A percentile compares a stretch with the other conserved stretches of the same genome.
phyloP scores from a whole-genome alignment of 30 jellyfish, hydroid and myxozoan species.

The Aurelia aurita complex sp. Pacific region DNA sequence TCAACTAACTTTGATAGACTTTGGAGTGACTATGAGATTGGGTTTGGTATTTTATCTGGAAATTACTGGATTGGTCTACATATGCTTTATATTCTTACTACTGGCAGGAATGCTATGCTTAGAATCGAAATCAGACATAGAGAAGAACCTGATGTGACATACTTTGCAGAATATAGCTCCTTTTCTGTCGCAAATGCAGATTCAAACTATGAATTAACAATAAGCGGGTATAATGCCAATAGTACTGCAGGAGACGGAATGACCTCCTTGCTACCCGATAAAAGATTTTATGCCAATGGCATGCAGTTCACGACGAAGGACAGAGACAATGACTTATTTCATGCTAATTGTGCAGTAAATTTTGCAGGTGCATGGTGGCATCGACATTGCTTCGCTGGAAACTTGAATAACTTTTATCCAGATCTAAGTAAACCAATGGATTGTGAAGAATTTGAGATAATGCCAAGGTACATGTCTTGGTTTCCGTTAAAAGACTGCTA shows the following conservation, averaged over 20 bases:
- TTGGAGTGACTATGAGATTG: constrained; percentile 42
- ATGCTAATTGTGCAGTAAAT: background rate
- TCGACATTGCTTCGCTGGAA: constrained; percentile 1
- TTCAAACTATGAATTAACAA: constrained; percentile 9
- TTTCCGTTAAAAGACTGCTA: too few relatives aligned
- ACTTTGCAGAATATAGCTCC: constrained; percentile 30
- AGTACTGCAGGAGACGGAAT: constrained; percentile 33
- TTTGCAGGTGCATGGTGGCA: constrained; percentile 28
- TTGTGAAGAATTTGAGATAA: too few relatives aligned
- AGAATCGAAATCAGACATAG: constrained; percentile 22
- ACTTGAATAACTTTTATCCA: background rate
- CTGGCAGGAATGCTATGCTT: constrained; percentile 20
- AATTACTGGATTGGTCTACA: constrained; percentile 46
- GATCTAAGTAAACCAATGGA: background rate
- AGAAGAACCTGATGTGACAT: background rate
- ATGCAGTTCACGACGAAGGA: constrained; percentile 7
- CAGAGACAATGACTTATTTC: background rate
- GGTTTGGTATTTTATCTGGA: constrained; percentile 24
- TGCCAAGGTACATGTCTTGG: too few relatives aligned
- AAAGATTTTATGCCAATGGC: too few relatives aligned
- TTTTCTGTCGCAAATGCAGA: constrained; percentile 35
- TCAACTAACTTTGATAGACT: constrained; percentile 25
- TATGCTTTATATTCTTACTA: constrained; percentile 15
- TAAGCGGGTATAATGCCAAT: constrained; percentile 29
- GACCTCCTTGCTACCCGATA: too few relatives aligned